Evolutionary conservation across 2,888 invertebrate species (phyloP).

Genomic region (Silvanus unidentatus): DNA sequence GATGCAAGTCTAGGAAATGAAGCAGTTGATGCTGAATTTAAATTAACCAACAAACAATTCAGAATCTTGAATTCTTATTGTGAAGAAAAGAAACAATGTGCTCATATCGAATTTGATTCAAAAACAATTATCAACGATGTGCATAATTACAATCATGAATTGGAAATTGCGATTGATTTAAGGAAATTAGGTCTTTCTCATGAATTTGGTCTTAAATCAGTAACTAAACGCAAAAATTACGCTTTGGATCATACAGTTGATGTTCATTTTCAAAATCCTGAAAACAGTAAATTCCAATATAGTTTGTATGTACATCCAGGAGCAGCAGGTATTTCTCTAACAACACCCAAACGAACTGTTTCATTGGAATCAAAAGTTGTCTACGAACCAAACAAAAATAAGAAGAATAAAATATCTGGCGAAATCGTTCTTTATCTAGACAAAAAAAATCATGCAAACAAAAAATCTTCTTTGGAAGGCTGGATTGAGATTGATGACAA

Average conservation of each 20-base stretch:
- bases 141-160: slow-evolving; percentile 54
- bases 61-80: slow-evolving; percentile 67
- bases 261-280: slow-evolving; percentile 63
- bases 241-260: slow-evolving; percentile 62
- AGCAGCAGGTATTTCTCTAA: slow-evolving; percentile 58
- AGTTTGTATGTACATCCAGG: slow-evolving; percentile 60
- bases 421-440: slow-evolving; percentile 64
- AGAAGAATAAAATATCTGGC: slow-evolving; percentile 51
- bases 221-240: slow-evolving; percentile 55
- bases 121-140: slow-evolving; percentile 49
- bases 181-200: slow-evolving; percentile 69
- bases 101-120: slow-evolving; percentile 63
- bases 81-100: slow-evolving; percentile 74
- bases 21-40: slow-evolving; percentile 64
- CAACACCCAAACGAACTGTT: slow-evolving; percentile 63
- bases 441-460: slow-evolving; percentile 63
- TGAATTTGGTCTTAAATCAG: slow-evolving; percentile 66
- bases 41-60: slow-evolving; percentile 67
- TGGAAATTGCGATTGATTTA: slow-evolving; percentile 63
- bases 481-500: slow-evolving; percentile 51
- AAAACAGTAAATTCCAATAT: slow-evolving; percentile 66
- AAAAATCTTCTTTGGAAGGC: slow-evolving; percentile 57
- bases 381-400: slow-evolving; percentile 14
- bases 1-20: slow-evolving; percentile 64
- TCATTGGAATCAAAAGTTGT: slow-evolving; percentile 51